A percentile compares a stretch with the other conserved stretches of the same genome.
phyloP scores from a whole-genome alignment of 2,888 invertebrate species.

The Tuberolachnus salignus region DNA sequence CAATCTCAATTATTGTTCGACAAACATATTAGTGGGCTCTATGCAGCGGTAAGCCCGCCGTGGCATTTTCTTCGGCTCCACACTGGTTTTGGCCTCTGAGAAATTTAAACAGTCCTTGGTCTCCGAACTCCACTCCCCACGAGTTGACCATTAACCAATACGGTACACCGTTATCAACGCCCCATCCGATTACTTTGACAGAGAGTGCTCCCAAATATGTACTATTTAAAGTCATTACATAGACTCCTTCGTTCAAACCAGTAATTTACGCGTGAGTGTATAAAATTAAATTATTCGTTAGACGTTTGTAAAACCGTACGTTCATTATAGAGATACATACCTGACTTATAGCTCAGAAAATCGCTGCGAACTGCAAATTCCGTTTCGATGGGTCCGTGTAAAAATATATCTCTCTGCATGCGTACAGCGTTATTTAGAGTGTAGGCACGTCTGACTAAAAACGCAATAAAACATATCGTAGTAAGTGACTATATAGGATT shows the following conservation, averaged over 20 bases:
- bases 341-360: background rate
- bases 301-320: no score
- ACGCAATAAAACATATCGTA: background rate
- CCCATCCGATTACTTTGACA: background rate
- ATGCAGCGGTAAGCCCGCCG: background rate
- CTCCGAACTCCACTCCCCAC: background rate
- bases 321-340: background rate
- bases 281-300: no score
- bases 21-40: no score
- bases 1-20: no score
- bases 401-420: background rate
- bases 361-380: background rate
- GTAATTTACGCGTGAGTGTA: background rate
- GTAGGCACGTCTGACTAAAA: no score
- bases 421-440: background rate
- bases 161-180: background rate
- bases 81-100: background rate
- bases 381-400: background rate
- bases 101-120: background rate
- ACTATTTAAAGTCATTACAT: background rate
- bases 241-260: background rate
- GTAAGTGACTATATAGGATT: background rate
- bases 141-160: background rate
- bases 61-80: background rate
- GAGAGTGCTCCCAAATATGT: background rate